Evolutionary conservation across 2,797 vertebrate species (phyloP), one percentile per base, ranked within the genome.

Genomic region (Lophius americanus): DNA sequence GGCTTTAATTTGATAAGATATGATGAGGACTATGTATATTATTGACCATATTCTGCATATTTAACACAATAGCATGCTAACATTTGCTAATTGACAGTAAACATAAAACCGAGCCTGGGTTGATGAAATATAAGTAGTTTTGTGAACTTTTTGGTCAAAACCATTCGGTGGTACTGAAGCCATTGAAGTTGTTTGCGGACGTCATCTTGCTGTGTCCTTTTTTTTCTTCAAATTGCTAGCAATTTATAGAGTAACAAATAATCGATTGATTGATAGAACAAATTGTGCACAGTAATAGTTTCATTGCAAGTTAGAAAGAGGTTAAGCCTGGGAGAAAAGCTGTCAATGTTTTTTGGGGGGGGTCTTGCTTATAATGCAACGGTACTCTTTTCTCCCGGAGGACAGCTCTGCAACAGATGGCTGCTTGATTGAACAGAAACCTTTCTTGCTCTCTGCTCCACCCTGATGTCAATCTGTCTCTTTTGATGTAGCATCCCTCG

Each of bases 361-460:
- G 86, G 72, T 69, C 73, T 59, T 62, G 53, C 44, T 68, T 48
- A 57, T 66, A 73, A 69, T 74, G 74, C 64, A 59, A 48, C 14
- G 0, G 44, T 41, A 36, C 52, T 48, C 54, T 44, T 6, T 23
- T 60, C 60, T 79, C 68, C 59, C 75, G 33, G 57, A 70, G 81
- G 79, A 77, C 63, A 7, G 11, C 23, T 54, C 49, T 35, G 48
- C 37, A 73, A 57, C 83, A 85, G 78, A 85, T 84, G 84, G 77
- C 55, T 10, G 43, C 55, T 62, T 11, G 36, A 43, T 35, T 39
- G 49, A 60, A 48, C 58, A 75, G 55, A 66, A 66, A 55, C 53
- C 60, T 55, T 23, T 55, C 57, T 38, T 5, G 50, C 76, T 49
- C 51, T 68, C 61, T 51, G 68, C 74, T 73, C 72, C 70, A 51